Base-by-base conservation (phyloP, 2,888 invertebrate genomes). In the Chrysopilus asiliformis region DNA sequence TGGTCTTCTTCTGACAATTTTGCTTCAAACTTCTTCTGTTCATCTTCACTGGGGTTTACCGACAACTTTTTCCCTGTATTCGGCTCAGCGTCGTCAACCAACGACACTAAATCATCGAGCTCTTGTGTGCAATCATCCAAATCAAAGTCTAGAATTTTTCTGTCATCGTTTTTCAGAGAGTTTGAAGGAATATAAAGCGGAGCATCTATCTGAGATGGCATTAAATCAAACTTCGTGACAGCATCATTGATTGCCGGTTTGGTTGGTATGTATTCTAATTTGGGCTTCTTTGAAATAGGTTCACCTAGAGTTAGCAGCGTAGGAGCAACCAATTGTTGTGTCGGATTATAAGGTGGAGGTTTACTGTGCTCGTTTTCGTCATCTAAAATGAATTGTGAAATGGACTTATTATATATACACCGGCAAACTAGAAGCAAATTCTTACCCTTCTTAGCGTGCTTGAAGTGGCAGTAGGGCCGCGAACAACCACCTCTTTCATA, bases 391-490 rank as follows among this genome's bases (percentile, higher is more conserved):
- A n/a, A n/a, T n/a, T n/a, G n/a, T n/a, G n/a, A n/a, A n/a, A n/a
- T n/a, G n/a, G n/a, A n/a, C n/a, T n/a, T n/a, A n/a, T n/a, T n/a
- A n/a, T n/a, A n/a, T n/a, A n/a, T n/a, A n/a, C n/a, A n/a, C n/a
- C n/a, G n/a, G n/a, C n/a, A n/a, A n/a, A n/a, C n/a, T n/a, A n/a
- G n/a, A n/a, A n/a, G n/a, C n/a, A n/a, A n/a, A n/a, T n/a, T n/a
- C 10, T 22, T 48, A 68, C 83, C 83, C 67, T 76, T 79, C 53
- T 74, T 79, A 47, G 74, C 71, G 64, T 93, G 93, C 55, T 83
- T 78, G 62, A 84, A 93, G 66, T 91, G 90, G 66, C 93, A 93
- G 64, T 90, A 87, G 15, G 90, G 89, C 52, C 93, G 70, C 48
- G 80, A 80, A 65, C 93, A 93, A 43, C 78, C 80, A 41, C 78